These are phyloP conservation scores for Heliconius ismenius DNA, from an alignment of 2,888 invertebrate species.

Conservation along the genomic window DNA sequence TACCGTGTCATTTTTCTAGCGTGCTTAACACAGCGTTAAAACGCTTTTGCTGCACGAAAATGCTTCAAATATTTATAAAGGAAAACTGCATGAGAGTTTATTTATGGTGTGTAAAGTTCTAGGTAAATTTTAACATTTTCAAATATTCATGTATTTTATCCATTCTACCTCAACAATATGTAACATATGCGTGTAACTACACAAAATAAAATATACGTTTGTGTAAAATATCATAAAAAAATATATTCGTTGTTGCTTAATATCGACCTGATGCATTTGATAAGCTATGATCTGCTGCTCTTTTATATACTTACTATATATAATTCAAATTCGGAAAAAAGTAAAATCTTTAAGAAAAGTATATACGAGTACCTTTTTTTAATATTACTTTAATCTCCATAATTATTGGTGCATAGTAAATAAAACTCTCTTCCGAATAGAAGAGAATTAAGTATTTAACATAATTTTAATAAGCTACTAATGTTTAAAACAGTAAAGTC, in stretches of 20 bases:
- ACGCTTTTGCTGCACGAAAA: slow-evolving; percentile 40
- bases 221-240: not conserved
- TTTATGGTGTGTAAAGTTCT: slow-evolving; percentile 37
- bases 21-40: slow-evolving; percentile 41
- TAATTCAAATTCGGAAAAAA: too few species aligned
- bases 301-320: not conserved
- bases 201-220: not conserved
- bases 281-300: too few species aligned
- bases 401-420: too few species aligned
- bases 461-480: not conserved
- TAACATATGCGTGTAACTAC: slow-evolving; percentile 5
- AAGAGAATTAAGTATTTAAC: too few species aligned
- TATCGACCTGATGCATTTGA: too few species aligned
- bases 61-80: slow-evolving; percentile 40
- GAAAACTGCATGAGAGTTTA: slow-evolving; percentile 34
- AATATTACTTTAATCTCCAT: too few species aligned
- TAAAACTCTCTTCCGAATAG: too few species aligned
- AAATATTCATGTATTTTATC: slow-evolving; percentile 22
- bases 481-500: slow-evolving; percentile 16
- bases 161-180: slow-evolving; percentile 16
- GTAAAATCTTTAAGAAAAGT: not conserved
- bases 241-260: too few species aligned
- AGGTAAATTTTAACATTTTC: slow-evolving; percentile 28
- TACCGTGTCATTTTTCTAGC: slow-evolving; percentile 40
- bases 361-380: too few species aligned